Evolutionary conservation across 2,797 vertebrate species (phyloP), one percentile per base, ranked within the genome.

Genomic region (Siniperca scherzeri): DNA sequence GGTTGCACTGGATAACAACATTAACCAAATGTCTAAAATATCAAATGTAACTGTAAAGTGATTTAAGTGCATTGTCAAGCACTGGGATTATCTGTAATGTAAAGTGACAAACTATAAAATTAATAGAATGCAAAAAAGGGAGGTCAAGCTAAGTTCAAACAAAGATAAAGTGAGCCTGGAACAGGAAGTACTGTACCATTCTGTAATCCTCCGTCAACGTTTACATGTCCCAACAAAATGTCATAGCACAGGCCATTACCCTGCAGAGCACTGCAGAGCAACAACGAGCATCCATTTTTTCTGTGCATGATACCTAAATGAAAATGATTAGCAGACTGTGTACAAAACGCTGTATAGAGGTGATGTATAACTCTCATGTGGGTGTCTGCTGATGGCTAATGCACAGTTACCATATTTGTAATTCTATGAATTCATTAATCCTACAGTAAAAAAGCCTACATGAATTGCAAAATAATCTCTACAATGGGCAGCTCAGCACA

Each of bases 121-220:
- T 13, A 67, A 6, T 22, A 13, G 4, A 22, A 56, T 16, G 55
- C 2, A 44, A 61, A 64, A 56, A 22, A 7, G 17, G 14, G n/a
- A 74, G 40, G 38, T 66, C 11, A 61, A n/a, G 38, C 56, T 50
- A 25, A 50, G 40, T 77, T 40, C 30, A 74, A 62, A 64, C 19
- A 44, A 61, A 73, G 48, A 7, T 68, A 57, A 70, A 33, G 57
- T 73, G 53, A 68, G 13, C 25, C 6, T 53, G 22, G 19, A n/a
- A 76, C 27, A 70, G 65, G 25, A 70, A 66, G 76, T 52, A 22
- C 57, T 57, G 67, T 66, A 10, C 14, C 48, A 59, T 8, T 55
- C 19, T 46, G 46, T 27, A 42, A 68, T 36, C 42, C 42, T 60
- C 33, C 11, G 7, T 71, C 38, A 40, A 52, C 4, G 16, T 74